Evolutionary conservation across 2,113 vertebrate genomes (phyloP), one percentile per base, ranked within the genome.

Genomic region (Neogobius melanostomus): DNA sequence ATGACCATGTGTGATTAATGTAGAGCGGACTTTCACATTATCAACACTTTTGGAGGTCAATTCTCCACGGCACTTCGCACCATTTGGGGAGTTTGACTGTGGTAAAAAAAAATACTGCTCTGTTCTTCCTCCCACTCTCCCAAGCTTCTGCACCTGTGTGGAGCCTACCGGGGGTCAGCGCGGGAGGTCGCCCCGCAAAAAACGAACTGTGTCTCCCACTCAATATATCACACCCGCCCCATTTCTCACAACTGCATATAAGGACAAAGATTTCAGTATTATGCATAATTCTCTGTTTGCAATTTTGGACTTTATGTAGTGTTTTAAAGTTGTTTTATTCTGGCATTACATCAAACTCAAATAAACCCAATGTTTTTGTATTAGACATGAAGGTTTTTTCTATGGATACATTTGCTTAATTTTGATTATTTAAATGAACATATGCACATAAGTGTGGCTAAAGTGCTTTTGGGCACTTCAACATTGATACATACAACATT

Each of bases 21-120:
- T 78, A 71, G 64, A 51, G 47, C 62, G 72, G 61, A 77, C 61
- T 85, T 88, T 83, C 88, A 84, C 74, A 53, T 87, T 73, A 75
- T 79, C 64, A 86, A 82, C 79, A 82, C 72, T 68, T 21, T 68
- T 45, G 50, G 50, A 71, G 82, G 69, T 79, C 79, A 50, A 28
- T 68, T 76, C 62, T 77, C 46, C 6, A 64, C 21, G 12, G 72
- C 5, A 56, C 12, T 77, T 79, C 66, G 15, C 54, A 73, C 59
- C 44, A 45, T 76, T 82, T 54, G 51, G 54, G 48, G 69, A 71
- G 68, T 76, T 75, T 76, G 7, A 64, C 9, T 0, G 66, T 36
- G 51, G 47, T 77, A 75, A 75, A 84, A 82, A 75, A 74, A 80
- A 49, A 8, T 4, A 8, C 44, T 59, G 48, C 65, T 60, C 68